phyloP scores from a whole-genome alignment of 2,113 vertebrate species.

The Ameiurus melas region DNA sequence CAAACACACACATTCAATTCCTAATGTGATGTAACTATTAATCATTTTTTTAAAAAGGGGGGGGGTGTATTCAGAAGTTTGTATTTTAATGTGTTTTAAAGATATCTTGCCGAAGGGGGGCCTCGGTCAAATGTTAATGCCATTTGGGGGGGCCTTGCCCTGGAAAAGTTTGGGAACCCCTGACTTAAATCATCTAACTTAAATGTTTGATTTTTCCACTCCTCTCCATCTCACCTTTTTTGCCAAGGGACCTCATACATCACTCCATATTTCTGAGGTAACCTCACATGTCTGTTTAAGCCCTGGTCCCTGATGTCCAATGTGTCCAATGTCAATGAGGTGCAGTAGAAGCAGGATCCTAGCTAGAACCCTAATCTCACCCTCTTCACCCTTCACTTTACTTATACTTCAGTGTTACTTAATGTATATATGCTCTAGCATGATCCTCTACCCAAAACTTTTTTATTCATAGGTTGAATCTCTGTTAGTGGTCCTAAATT shows the following conservation, averaged over 20 bases:
- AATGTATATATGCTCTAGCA: background rate
- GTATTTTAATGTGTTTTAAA: too few relatives aligned
- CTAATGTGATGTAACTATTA: too few relatives aligned
- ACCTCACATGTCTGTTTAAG: slow-evolving; percentile 47
- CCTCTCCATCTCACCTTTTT: slow-evolving; percentile 42
- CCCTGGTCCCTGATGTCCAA: background rate
- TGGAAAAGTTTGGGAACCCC: too few relatives aligned
- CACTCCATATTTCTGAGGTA: slow-evolving; percentile 83
- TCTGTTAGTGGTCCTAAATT: background rate
- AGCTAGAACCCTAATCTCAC: background rate
- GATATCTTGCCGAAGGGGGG: too few relatives aligned
- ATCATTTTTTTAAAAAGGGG: too few relatives aligned
- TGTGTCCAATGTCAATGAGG: background rate
- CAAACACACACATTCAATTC: too few relatives aligned
- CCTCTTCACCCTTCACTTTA: background rate
- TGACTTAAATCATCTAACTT: background rate
- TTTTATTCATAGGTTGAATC: background rate
- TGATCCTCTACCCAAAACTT: background rate
- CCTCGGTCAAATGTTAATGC: too few relatives aligned
- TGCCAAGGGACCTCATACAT: slow-evolving; percentile 76
- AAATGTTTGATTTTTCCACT: slow-evolving; percentile 10
- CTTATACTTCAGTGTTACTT: background rate
- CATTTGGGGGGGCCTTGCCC: too few relatives aligned
- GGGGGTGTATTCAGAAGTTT: too few relatives aligned
- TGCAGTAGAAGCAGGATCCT: background rate